phyloP scores from a whole-genome alignment of 2,888 invertebrate genomes.

The Hartigia nigra region DNA sequence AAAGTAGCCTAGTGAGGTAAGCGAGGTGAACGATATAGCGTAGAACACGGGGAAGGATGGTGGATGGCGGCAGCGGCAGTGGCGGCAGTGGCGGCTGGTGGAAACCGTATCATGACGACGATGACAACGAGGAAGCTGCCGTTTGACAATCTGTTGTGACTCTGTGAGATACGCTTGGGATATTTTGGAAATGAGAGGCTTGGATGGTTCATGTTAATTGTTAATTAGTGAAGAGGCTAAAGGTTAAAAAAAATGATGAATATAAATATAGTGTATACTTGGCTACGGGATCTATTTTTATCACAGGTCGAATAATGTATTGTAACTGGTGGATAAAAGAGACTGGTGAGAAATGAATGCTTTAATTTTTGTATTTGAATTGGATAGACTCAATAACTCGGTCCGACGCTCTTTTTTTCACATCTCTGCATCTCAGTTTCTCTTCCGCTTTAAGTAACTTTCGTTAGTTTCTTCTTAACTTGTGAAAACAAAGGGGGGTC shows the following conservation, averaged over 20 bases:
- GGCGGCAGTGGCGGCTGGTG: no score
- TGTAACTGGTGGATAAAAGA: not conserved
- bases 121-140: not conserved
- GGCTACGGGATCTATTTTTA: not conserved
- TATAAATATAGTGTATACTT: not conserved
- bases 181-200: not conserved
- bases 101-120: not conserved
- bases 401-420: not conserved
- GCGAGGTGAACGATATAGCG: not conserved
- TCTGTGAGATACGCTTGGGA: not conserved
- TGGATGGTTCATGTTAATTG: not conserved
- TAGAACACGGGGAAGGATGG: not conserved
- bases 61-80: no score
- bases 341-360: not conserved
- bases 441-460: not conserved
- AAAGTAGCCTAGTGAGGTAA: not conserved
- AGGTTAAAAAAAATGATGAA: not conserved
- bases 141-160: not conserved
- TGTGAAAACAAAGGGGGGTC: slow-evolving; percentile 27
- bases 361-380: not conserved
- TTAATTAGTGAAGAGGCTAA: not conserved
- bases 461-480: not conserved
- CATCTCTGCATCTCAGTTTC: not conserved
- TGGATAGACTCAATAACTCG: not conserved
- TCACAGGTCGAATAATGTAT: not conserved